Base-by-base conservation (phyloP, 2,797 vertebrate species). In the Alosa sapidissima region DNA sequence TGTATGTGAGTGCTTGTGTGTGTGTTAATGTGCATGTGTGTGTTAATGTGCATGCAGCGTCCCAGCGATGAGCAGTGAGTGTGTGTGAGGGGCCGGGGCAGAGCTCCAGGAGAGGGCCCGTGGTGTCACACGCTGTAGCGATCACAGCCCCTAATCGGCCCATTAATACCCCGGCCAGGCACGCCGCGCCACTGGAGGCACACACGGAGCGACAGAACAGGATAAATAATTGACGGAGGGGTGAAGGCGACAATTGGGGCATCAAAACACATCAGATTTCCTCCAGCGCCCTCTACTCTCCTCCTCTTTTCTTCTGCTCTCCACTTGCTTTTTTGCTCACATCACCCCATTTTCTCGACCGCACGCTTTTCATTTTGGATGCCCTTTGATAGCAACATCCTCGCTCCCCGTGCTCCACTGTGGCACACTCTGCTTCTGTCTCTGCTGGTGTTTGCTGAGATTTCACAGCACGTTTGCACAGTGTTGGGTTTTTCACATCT, bases 171-270 rank as follows among this genome's bases (percentile, higher is more conserved):
- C 14, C 41, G n/a, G 89, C 85, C 81, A n/a, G 85, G 84, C 91
- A 88, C 33, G 78, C 84, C 85, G 49, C 89, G 91, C 89, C 89
- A 90, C 85, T 83, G 41, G 90, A 92, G 89, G 87, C 89, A 90
- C 89, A 91, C 89, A 88, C 68, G 16, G 84, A 91, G 90, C 65
- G 85, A 90, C 88, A 85, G 62, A 91, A 91, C 81, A 33, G 85
- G 90, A 89, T 89, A 92, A 93, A 93, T 95, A 93, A 95, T 92
- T 92, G 90, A 94, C 86, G 88, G 90, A 90, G 89, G 89, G 92
- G 65, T 85, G 85, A 91, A 90, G 90, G 90, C 88, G 82, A 89
- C 90, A 92, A 93, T 91, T 91, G 90, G 93, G 89, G 89, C 93
- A 92, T 94, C 93, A 91, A 90, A 93, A 90, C 88, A 92, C 89